Conservation (phyloP, 2,113 vertebrate species). For the Ellobius talpinus region DNA sequence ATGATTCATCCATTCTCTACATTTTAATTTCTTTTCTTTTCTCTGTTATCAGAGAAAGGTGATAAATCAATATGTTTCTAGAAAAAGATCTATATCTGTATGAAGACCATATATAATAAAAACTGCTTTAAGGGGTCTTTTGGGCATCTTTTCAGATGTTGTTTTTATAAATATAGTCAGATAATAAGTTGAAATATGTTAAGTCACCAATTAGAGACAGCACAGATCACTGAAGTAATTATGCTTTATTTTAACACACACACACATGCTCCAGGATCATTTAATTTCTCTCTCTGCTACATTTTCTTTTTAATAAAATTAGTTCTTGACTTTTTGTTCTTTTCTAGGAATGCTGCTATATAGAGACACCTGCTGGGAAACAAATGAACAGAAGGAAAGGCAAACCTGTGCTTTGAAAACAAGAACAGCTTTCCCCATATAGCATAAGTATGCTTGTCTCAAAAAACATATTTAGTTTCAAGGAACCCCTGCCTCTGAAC, state of each 20-base stretch:
- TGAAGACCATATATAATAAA: neutral
- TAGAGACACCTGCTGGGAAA: slow-evolving; percentile 91
- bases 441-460: neutral
- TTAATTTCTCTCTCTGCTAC: slow-evolving; percentile 60
- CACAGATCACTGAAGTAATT: neutral
- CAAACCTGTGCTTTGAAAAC: slow-evolving; percentile 73
- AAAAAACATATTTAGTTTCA: slow-evolving; percentile 30
- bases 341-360: slow-evolving; percentile 87
- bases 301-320: slow-evolving; percentile 77
- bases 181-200: slow-evolving; percentile 27
- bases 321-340: slow-evolving; percentile 70
- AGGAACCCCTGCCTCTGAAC: neutral
- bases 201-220: neutral
- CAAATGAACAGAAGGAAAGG: slow-evolving; percentile 86
- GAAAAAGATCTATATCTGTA: neutral
- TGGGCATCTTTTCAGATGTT: neutral
- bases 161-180: slow-evolving; percentile 18
- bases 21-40: slow-evolving; percentile 52
- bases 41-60: slow-evolving; percentile 70
- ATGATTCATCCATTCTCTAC: slow-evolving; percentile 51
- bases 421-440: neutral
- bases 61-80: neutral
- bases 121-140: neutral
- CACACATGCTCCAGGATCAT: neutral
- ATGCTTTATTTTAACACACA: neutral